Conservation (phyloP, 2,113 vertebrate species). For the Anser cygnoides region DNA sequence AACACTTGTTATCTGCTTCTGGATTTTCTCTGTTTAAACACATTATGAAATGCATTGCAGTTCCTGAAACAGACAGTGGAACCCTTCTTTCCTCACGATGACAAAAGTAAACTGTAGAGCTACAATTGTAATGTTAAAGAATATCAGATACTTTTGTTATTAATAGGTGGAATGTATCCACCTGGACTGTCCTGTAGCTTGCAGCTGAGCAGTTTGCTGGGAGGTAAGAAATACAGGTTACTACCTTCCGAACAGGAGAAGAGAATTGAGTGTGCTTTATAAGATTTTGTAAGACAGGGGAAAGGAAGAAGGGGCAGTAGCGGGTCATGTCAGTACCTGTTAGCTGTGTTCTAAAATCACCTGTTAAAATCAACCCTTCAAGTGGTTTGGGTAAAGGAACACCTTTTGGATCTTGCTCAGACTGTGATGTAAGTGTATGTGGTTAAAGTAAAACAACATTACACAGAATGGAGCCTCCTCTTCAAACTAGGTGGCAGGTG, state of each 20-base stretch:
- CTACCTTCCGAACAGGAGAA: neutral
- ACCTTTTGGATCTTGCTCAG: neutral
- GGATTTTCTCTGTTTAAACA: neutral
- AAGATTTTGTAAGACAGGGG: neutral
- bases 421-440: accelerated
- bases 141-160: neutral
- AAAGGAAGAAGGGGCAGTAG: neutral
- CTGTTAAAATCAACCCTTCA: neutral
- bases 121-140: neutral
- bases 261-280: neutral
- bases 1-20: neutral
- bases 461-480: neutral
- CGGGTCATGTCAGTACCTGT: neutral
- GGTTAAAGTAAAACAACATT: neutral
- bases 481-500: neutral
- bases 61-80: neutral
- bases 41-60: neutral
- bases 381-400: neutral
- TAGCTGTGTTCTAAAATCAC: neutral
- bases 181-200: neutral
- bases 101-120: neutral
- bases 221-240: neutral
- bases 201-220: neutral
- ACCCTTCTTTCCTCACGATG: neutral
- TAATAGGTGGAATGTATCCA: neutral